These are phyloP conservation scores for Nanorana parkeri DNA, from an alignment of 2,113 vertebrate species.

Conservation along the genomic window DNA sequence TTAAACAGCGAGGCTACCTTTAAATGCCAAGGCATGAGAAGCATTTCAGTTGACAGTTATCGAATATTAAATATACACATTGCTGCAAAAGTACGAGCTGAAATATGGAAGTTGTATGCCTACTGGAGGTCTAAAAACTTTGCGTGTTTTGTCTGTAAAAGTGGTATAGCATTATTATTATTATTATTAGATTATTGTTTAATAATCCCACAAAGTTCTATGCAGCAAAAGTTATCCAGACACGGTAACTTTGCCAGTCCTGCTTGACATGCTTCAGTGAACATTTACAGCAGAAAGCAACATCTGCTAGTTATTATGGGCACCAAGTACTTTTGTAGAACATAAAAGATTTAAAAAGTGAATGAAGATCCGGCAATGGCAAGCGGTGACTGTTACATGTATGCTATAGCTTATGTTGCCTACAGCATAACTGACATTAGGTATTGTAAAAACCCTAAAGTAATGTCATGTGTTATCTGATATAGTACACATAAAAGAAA, in stretches of 20 bases:
- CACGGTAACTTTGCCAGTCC: conserved; percentile 29
- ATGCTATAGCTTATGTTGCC: not conserved
- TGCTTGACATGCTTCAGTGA: conserved; percentile 42
- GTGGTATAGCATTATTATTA: not conserved
- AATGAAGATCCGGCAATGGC: conserved; percentile 11
- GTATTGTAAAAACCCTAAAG: too few species aligned
- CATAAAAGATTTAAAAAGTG: conserved; percentile 23
- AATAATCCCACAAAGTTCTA: not conserved
- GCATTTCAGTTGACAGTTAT: not conserved
- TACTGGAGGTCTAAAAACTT: not conserved
- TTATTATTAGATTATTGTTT: not conserved
- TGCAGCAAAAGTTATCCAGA: conserved; percentile 19
- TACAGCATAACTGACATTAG: not conserved
- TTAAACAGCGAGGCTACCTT: too few species aligned
- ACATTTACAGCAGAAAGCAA: conserved; percentile 29
- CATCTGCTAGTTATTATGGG: conserved; percentile 46
- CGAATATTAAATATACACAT: not conserved
- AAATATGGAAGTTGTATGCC: not conserved
- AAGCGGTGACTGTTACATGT: not conserved
- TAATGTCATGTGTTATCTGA: too few species aligned
- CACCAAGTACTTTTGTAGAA: conserved; percentile 30
- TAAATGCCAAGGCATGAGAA: not conserved
- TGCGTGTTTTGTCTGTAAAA: not conserved
- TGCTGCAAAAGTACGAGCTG: not conserved
- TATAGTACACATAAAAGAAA: too few species aligned